These are phyloP conservation scores for Saxicola maurus DNA, from an alignment of 2,797 vertebrate species.

Conservation along the genomic window DNA sequence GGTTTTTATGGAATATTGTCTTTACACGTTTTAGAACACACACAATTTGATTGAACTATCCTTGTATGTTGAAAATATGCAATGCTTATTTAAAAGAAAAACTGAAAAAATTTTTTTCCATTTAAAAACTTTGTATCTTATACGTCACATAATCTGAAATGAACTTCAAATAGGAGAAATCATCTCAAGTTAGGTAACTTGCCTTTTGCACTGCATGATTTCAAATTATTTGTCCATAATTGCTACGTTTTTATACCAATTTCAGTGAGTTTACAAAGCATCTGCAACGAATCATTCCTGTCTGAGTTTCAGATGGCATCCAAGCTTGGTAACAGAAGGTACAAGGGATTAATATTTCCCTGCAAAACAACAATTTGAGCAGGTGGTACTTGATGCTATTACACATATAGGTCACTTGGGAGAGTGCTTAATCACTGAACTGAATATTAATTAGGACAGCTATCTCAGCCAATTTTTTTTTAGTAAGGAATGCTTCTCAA, in stretches of 20 bases:
- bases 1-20: background rate
- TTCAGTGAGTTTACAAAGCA: conserved; percentile 21
- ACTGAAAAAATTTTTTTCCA: accelerated
- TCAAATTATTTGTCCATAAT: background rate
- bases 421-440: conserved; percentile 51
- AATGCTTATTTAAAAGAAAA: background rate
- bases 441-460: conserved; percentile 52
- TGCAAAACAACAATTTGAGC: conserved; percentile 56
- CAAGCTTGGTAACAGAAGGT: conserved; percentile 38
- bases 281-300: conserved; percentile 2
- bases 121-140: background rate
- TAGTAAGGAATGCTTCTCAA: background rate
- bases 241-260: background rate
- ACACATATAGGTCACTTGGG: conserved; percentile 54
- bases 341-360: conserved; percentile 31
- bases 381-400: conserved; percentile 52
- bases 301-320: conserved; percentile 39
- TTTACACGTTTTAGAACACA: background rate
- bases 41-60: background rate
- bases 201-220: background rate
- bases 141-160: background rate
- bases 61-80: background rate
- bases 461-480: background rate
- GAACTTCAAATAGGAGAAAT: background rate
- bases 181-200: background rate